Base-by-base conservation (phyloP, 2,113 vertebrate genomes). In the Cyanoramphus novaezelandiae region DNA sequence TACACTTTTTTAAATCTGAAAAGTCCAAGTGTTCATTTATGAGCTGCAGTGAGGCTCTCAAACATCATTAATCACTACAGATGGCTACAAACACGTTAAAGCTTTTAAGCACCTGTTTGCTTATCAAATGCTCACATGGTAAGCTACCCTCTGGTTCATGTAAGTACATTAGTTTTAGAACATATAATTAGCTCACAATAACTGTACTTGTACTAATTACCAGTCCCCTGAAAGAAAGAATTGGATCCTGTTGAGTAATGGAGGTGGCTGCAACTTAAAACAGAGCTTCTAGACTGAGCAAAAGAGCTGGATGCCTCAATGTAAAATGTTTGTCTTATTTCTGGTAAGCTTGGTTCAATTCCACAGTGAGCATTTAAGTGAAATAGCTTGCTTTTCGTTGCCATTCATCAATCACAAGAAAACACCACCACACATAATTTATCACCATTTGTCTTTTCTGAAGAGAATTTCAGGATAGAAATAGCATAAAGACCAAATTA, bases 11-110 rank as follows among this genome's bases (percentile, higher is more conserved):
- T 86, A 69, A 4, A 83, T 88, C 62, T 67, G 67, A 84, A 90
- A 94, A 82, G 15, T 69, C 47, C 31, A 62, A 43, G 18, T 87
- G 28, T 67, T 93, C 77, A 52, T 84, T 86, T 96, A 80, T 52
- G 69, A 82, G 57, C 39, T 64, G 43, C 59, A 80, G 52, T 74
- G 81, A 92, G 39, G n/a, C 92, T 88, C 82, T 91, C 71, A 80
- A 84, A 92, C 69, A 90, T 92, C 82, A 74, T 95, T 96, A 96
- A 95, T 96, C 95, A 95, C 70, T 95, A 67, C 95, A 95, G 90
- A 95, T 97, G 94, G 82, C 62, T n/a, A 23, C 7, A 78, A 84
- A 87, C 84, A 86, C 41, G 24, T 93, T 82, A 93, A 88, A 81
- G 82, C 33, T 53, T 91, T 94, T 87, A 96, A 93, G 63, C 91